Base-by-base conservation (phyloP, 2,797 vertebrate genomes). In the Mus spretus region DNA sequence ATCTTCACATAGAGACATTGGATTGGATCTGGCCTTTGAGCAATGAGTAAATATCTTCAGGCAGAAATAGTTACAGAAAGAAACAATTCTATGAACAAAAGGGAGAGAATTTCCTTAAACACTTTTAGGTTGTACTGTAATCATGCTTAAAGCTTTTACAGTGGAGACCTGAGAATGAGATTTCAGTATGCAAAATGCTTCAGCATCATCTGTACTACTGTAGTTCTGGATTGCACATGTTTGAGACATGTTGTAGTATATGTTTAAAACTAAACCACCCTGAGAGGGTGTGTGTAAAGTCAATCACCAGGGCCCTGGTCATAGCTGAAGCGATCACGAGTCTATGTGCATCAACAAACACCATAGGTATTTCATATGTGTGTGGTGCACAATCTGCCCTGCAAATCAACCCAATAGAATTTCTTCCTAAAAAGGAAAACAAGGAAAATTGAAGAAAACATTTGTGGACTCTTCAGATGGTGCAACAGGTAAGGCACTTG, bases 251-350 rank as follows among this genome's bases (percentile, higher is more conserved):
- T 94, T 20, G 70, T 80, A 44, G 50, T 86, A 72, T 59, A 40
- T 47, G 82, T 89, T 93, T 40, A 91, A 96, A 94, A 95, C 19
- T 67, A 96, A 93, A 61, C 70, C 67, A 86, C 28, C 10, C 4
- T 53, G 14, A 81, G 6, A 88, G 24, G 11, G 44, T 95, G 7
- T 93, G 11, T 70, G 78, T 92, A 93, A 90, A 67, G 4, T 47
- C 90, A 20, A 92, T 74, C 72, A 55, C 37, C 81, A 88, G 24
- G 17, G 28, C 53, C n/a, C 59, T 53, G 15, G n/a, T 83, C 75
- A 70, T 80, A 37, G 47, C 10, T 6, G 28, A 28, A 82, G 22
- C 17, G 67, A 40, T 70, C 79, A 80, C 11, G 19, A 57, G 77
- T 90, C 77, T 96, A 34, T 17, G 65, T 67, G 4, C 6, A 80